Evolutionary conservation across 2,888 invertebrate species (phyloP).

Genomic region (Aspidapion aeneum): DNA sequence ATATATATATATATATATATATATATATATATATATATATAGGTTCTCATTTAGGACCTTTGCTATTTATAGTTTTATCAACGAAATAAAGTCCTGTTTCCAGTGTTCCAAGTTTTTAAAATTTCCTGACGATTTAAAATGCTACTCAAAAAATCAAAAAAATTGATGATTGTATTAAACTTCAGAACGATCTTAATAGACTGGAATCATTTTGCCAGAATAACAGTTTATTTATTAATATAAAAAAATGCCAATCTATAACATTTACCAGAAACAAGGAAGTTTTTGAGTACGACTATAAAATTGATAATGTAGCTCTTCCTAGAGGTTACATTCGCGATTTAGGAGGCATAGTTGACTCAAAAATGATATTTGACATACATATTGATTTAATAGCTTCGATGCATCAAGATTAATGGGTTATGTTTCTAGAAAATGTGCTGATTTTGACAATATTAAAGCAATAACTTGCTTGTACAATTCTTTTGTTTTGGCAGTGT

Average conservation of each 20-base stretch:
- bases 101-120: no score
- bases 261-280: not conserved
- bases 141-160: not conserved
- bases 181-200: not conserved
- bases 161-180: not conserved
- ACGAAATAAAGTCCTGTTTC: not conserved
- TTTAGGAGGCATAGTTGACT: not conserved
- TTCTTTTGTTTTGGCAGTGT: not conserved
- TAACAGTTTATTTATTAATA: not conserved
- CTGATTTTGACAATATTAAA: not conserved
- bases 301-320: not conserved
- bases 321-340: not conserved
- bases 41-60: not conserved
- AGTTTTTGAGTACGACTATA: not conserved
- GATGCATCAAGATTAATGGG: not conserved
- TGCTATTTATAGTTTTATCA: not conserved
- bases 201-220: not conserved
- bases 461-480: not conserved
- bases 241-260: not conserved
- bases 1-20: no score
- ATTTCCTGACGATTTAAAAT: not conserved
- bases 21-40: no score
- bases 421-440: not conserved
- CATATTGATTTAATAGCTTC: not conserved
- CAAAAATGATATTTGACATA: not conserved